Evolutionary conservation across 2,113 vertebrate genomes (phyloP), one percentile per base, ranked within the genome.

Genomic region (Hippocampus zosterae): DNA sequence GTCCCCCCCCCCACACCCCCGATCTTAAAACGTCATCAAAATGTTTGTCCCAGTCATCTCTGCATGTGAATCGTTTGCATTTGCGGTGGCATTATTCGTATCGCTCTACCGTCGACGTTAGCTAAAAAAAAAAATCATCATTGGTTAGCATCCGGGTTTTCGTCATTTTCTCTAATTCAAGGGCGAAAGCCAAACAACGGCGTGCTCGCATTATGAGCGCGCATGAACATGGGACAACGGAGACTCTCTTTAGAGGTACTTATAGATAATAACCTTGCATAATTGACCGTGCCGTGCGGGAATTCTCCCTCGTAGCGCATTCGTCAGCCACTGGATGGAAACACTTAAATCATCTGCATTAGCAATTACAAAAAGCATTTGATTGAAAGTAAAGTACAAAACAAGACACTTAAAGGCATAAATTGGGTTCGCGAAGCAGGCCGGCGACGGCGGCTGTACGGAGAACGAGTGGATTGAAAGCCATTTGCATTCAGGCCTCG

Each of bases 191-290:
- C 11, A 68, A 67, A 65, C 60, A 57, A 61, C 69, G 65, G 21
- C 64, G 67, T 50, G 52, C 11, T 44, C 73, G 60, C 42, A 33
- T 74, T 75, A 81, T 78, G 73, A 69, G 80, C 69, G 76, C 61
- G 67, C 70, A 75, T 70, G 73, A 57, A 76, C 64, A 72, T 19
- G 16, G 55, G 44, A 69, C 75, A 50, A 64, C n/a, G 68, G 66
- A 69, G 69, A 71, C 18, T 44, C 41, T 55, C 33, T 72, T 33
- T 15, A 60, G 69, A 72, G 73, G 27, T 42, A 52, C 50, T 71
- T 21, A 65, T 33, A 18, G 57, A 60, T 60, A 60, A 57, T 59
- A 65, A 40, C 50, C 76, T 46, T 78, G 67, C 53, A 72, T 74
- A 67, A 79, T 78, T 37, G 1, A 1, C 5, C 33, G 6, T 46